Evolutionary conservation across 2,113 vertebrate genomes (phyloP), one percentile per base, ranked within the genome.

Genomic region (Isurus oxyrinchus): DNA sequence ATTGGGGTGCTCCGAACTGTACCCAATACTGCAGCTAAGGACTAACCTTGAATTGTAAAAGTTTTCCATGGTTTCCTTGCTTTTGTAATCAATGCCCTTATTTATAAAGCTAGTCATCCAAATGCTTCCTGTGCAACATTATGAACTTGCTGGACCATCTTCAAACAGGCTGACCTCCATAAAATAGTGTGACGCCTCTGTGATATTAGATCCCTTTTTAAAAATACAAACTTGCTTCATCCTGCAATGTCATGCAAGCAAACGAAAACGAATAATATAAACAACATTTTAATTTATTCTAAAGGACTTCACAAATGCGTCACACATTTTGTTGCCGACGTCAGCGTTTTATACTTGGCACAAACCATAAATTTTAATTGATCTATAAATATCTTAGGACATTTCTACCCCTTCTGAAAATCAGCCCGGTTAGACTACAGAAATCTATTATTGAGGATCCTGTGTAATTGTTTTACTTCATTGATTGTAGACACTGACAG

Each of bases 341-440:
- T 95, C 63, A 95, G 94, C 14, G 44, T 72, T 67, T 72, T 95
- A 72, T 72, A 69, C 44, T 31, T 72, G 53, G 44, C 67, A 14
- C 88, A 11, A 59, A 59, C 27, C 76, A 95, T 72, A 76, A 95
- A 72, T 95, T 55, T 25, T 72, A 95, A 95, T 55, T 95, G 67
- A 55, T 95, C 67, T 95, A 95, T 72, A 72, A 76, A 95, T 69
- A 95, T 55, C 94, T 72, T 53, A 55, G 66, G 55, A 19, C 44
- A 55, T 2, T 72, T 94, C 94, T 76, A 27, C 27, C 67, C 94
- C 44, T 35, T 53, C 25, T 55, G 27, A 69, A 55, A 55, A 76
- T 76, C 94, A 53, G 27, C 14, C 44, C 10, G 27, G 49, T 21
- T 53, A 72, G 63, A 27, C 21, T 95, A 5, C 67, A 72, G 44